phyloP scores from a whole-genome alignment of 2,888 invertebrate species.

The Leptinotarsa haldemani region DNA sequence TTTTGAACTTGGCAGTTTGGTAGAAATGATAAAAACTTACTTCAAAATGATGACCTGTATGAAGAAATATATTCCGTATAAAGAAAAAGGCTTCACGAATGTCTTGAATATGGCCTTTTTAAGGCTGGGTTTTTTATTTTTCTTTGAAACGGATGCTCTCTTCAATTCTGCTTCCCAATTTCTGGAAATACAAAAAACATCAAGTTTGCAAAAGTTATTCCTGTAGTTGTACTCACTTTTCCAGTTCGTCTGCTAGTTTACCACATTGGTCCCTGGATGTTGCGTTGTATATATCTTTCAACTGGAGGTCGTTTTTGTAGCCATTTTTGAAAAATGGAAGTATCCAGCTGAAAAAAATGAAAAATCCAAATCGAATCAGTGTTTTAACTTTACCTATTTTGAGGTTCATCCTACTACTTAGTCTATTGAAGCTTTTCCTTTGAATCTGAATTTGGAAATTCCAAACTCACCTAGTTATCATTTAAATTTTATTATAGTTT shows the following conservation, averaged over 20 bases:
- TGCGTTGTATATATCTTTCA: constrained; percentile 76
- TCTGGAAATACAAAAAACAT: constrained; percentile 56
- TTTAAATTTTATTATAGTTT: too few relatives aligned
- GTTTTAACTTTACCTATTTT: too few relatives aligned
- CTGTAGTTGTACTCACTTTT: constrained; percentile 64
- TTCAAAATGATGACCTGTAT: constrained; percentile 71
- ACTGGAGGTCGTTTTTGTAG: constrained; percentile 71
- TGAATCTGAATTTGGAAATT: too few relatives aligned
- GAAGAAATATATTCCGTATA: constrained; percentile 71
- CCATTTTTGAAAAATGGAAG: constrained; percentile 75
- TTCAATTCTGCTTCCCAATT: constrained; percentile 73
- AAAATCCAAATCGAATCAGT: not conserved
- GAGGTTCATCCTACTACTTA: too few relatives aligned
- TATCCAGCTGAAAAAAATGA: constrained; percentile 72
- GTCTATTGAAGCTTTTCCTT: too few relatives aligned
- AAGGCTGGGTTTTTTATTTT: constrained; percentile 70
- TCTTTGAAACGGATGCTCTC: constrained; percentile 66
- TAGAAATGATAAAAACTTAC: constrained; percentile 61
- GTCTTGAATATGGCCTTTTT: constrained; percentile 71
- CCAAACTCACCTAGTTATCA: too few relatives aligned
- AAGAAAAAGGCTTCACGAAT: constrained; percentile 72
- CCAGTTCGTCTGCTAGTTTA: constrained; percentile 74
- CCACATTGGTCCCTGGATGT: constrained; percentile 73
- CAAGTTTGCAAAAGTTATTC: not conserved
- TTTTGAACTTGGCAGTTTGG: too few relatives aligned